These are phyloP conservation scores for Lytechinus pictus DNA, from an alignment of 35 echinoderm and acorn worm genomes.

Conservation along the genomic window DNA sequence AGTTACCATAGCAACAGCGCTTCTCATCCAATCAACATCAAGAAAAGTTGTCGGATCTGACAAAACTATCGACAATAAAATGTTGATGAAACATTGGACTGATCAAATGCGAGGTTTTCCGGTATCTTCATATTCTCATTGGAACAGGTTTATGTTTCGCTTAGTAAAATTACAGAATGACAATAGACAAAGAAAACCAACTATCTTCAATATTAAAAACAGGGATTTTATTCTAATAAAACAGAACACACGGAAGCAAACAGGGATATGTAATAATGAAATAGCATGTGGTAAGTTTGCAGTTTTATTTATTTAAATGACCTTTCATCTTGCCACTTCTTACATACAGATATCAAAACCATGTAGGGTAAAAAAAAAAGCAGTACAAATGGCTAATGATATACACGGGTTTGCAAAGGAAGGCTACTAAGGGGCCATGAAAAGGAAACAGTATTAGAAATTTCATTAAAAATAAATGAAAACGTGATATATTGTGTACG, in stretches of 20 bases:
- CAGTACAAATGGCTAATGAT: background rate
- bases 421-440: background rate
- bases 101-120: no score
- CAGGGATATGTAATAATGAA: background rate
- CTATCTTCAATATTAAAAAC: background rate
- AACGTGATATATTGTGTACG: background rate
- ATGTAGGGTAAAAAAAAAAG: background rate
- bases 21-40: no score
- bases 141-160: no score
- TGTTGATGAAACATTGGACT: no score
- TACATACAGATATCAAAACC: background rate
- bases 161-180: no score
- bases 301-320: background rate
- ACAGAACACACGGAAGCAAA: background rate
- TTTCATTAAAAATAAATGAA: background rate
- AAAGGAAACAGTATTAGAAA: background rate
- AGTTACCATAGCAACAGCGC: no score
- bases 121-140: no score
- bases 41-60: no score
- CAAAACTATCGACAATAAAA: no score
- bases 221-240: background rate
- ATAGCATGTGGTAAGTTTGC: background rate
- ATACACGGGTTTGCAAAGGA: background rate
- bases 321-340: background rate
- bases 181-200: no score